phyloP scores from a whole-genome alignment of 2,797 vertebrate species.

The Spheniscus humboldti region DNA sequence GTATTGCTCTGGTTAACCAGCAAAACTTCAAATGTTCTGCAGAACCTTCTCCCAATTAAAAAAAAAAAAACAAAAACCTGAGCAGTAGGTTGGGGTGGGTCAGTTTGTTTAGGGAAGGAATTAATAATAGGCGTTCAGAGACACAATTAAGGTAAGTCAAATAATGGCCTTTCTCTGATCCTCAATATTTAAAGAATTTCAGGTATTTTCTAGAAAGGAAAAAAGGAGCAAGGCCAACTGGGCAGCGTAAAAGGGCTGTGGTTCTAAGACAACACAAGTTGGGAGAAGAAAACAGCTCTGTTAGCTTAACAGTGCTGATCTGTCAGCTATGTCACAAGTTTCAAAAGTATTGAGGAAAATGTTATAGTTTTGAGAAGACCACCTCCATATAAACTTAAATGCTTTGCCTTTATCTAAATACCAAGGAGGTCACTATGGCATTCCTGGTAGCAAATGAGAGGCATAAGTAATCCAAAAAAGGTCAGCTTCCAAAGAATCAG shows the following conservation, averaged over 20 bases:
- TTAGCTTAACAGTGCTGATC: neutral
- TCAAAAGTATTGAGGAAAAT: neutral
- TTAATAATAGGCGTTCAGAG: neutral
- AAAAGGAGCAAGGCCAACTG: neutral
- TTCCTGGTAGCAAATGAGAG: neutral
- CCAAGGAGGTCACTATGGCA: neutral
- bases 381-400: neutral
- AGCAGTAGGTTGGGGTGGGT: neutral
- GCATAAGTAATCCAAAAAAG: neutral
- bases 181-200: neutral
- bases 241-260: neutral
- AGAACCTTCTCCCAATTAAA: neutral
- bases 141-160: neutral
- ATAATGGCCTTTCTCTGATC: neutral
- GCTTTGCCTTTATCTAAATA: slow-evolving; percentile 40
- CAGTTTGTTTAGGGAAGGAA: neutral
- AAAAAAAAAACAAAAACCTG: neutral
- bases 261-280: neutral
- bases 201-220: neutral
- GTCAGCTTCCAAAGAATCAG: neutral
- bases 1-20: slow-evolving; percentile 10
- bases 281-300: neutral
- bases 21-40: neutral
- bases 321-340: neutral
- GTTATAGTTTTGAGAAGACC: neutral